Conservation (phyloP, 2,113 vertebrate genomes). For the Myodes glareolus region DNA sequence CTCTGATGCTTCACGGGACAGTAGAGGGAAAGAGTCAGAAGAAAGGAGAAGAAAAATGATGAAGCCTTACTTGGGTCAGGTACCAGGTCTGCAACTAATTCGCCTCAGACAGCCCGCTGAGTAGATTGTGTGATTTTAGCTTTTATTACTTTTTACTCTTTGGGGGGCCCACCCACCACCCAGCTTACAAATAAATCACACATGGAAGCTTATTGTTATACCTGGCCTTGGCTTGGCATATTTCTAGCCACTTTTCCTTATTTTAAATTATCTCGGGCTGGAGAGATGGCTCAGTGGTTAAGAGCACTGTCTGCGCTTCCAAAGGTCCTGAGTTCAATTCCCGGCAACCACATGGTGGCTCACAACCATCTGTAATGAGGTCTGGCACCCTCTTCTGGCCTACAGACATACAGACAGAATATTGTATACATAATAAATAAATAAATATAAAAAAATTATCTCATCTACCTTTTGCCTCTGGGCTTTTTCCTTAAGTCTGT, state of each 20-base stretch:
- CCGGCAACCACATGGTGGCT: no score
- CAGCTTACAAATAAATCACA: background rate
- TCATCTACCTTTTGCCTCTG: no score
- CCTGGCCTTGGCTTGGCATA: background rate
- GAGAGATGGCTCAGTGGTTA: no score
- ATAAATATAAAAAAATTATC: no score
- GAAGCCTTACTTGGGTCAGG: background rate
- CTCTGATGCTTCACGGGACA: background rate
- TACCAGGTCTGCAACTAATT: background rate
- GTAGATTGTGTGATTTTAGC: background rate
- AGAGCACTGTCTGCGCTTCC: no score
- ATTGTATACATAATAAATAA: no score
- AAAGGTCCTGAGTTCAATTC: no score
- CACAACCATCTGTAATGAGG: no score
- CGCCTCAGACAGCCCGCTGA: background rate
- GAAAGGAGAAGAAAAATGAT: background rate
- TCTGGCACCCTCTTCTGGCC: no score
- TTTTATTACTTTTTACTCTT: background rate
- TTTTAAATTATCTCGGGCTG: background rate
- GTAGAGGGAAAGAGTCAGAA: background rate
- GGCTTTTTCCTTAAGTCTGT: background rate
- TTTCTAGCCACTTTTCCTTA: background rate
- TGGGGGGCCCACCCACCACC: background rate
- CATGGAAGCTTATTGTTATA: background rate
- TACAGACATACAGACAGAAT: no score